Evolutionary conservation across 35 echinoderm and acorn worm genomes (phyloP).

Genomic region (Patiria miniata): DNA sequence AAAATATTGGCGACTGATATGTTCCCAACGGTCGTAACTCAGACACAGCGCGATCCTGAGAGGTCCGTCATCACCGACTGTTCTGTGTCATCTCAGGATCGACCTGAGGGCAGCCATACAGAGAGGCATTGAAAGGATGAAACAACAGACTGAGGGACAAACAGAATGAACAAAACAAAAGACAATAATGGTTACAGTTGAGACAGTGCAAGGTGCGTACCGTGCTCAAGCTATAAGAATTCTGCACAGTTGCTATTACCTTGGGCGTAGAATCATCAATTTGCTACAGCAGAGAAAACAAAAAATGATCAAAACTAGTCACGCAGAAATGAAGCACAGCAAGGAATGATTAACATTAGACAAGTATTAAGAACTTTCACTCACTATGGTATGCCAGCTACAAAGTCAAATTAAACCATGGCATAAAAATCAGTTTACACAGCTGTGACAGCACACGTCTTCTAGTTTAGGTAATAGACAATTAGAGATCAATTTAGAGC

Average conservation of each 20-base stretch:
- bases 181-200: too few relatives aligned
- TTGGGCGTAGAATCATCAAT: slow-evolving; percentile 13
- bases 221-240: slow-evolving; percentile 9
- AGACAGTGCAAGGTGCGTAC: not conserved
- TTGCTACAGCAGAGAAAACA: slow-evolving; percentile 8
- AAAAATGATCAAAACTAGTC: not conserved
- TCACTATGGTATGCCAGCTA: too few relatives aligned
- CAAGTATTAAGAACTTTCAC: not conserved
- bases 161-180: not conserved
- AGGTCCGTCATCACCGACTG: too few relatives aligned
- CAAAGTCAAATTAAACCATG: too few relatives aligned
- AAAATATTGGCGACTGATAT: too few relatives aligned
- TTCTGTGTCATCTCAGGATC: too few relatives aligned
- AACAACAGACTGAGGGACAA: not conserved
- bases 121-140: not conserved
- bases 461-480: too few relatives aligned
- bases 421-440: too few relatives aligned
- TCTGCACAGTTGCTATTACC: not conserved
- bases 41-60: too few relatives aligned
- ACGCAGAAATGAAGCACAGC: not conserved
- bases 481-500: too few relatives aligned
- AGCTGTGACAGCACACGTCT: too few relatives aligned
- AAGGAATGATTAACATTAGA: not conserved
- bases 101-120: not conserved
- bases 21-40: too few relatives aligned